Percentiles rank a stretch among this genome's conserved stretches.
Conservation (phyloP, 2,888 invertebrate species). For the Leucophenga maculata region DNA sequence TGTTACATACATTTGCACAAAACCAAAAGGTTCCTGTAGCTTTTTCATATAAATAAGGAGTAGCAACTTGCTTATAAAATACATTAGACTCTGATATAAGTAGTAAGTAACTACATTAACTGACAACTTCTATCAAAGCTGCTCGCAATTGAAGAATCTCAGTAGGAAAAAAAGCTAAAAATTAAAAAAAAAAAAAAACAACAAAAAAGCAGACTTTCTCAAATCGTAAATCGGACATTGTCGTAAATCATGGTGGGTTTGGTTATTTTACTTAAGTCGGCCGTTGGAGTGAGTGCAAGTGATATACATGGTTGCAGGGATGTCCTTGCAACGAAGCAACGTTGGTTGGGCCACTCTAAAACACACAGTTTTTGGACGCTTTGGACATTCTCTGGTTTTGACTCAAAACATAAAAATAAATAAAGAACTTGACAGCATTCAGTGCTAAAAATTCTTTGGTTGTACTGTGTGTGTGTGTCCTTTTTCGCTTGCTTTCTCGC, state of each 20-base stretch:
- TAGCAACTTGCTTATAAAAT: too few relatives aligned
- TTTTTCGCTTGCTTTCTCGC: conserved; percentile 41
- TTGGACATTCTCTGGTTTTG: conserved; percentile 34
- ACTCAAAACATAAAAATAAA: conserved; percentile 69
- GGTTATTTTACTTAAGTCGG: conserved; percentile 31
- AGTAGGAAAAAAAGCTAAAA: not conserved
- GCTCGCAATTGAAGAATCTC: conserved; percentile 23
- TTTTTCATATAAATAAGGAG: too few relatives aligned
- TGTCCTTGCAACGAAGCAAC: conserved; percentile 28
- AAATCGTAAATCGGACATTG: conserved; percentile 56
- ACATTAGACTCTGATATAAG: too few relatives aligned
- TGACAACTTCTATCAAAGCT: not conserved
- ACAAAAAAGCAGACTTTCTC: conserved; percentile 45
- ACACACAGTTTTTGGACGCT: conserved; percentile 30
- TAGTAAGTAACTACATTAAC: too few relatives aligned
- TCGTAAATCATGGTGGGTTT: conserved; percentile 64
- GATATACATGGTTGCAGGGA: not conserved
- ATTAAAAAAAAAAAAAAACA: not conserved
- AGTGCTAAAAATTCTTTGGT: conserved; percentile 57
- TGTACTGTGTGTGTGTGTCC: conserved; percentile 45
- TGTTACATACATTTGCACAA: too few relatives aligned
- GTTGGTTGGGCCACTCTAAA: conserved; percentile 38
- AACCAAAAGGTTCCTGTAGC: too few relatives aligned
- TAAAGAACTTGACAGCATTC: conserved; percentile 67
- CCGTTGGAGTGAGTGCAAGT: not conserved